Base-by-base conservation (phyloP, 2,113 vertebrate species). In the Amblyornis subalaris region DNA sequence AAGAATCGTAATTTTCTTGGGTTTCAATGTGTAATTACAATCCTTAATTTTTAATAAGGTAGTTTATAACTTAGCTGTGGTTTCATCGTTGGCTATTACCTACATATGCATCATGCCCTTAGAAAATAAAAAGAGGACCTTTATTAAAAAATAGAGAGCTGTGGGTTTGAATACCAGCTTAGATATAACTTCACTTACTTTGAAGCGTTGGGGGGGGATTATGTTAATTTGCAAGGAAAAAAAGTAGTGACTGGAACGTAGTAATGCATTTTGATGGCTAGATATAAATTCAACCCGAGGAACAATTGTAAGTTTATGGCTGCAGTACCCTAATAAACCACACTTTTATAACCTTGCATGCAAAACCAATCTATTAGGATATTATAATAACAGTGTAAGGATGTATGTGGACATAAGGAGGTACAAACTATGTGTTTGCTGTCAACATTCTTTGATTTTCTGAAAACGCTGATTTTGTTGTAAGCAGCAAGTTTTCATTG, bases 281-380 rank as follows among this genome's bases (percentile, higher is more conserved):
- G 33, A 36, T 78, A 38, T 93, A 97, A 86, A 97, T 90, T 53
- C 81, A 58, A 77, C n/a, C 40, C 13, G 31, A 38, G 53, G 79
- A 93, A 90, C 61, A 89, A 64, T 33, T 62, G 3, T 58, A 61
- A 53, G n/a, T 95, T 93, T 84, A 87, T 80, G 61, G 62, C 25
- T 48, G 44, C 66, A 62, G 69, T 77, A 85, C 35, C 71, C 47
- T 93, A 92, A 95, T 96, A 93, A 96, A 88, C 84, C 72, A 91
- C 57, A 10, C 14, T 95, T 95, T 94, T 95, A 93, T 93, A 94
- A 88, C 75, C 89, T 71, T 82, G 40, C 55, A 40, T 28, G 40
- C 67, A 90, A 64, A 89, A 58, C 2, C 74, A 72, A 54, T 90
- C 45, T 81, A 45, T 78, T 75, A 47, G 44, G 87, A 55, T 74